phyloP scores from a whole-genome alignment of 30 jellyfish, hydroid and myxozoan genomes.

The Aurelia aurita complex sp. Pacific region DNA sequence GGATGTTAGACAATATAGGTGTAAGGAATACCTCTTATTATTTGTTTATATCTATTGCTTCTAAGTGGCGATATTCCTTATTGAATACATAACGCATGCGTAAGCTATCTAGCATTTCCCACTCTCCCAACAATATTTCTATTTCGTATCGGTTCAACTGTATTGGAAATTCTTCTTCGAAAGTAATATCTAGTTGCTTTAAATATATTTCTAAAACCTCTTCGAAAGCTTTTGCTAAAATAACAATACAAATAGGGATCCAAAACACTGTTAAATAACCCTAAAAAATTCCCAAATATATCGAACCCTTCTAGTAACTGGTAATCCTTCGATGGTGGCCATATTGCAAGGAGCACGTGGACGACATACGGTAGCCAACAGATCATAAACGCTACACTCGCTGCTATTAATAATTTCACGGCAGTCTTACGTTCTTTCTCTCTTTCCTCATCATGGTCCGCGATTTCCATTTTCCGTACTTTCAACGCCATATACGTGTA shows the following conservation, averaged over 20 bases:
- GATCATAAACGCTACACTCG: slow-evolving; percentile 34
- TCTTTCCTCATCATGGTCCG: slow-evolving; percentile 37
- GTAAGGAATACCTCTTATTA: too few species aligned
- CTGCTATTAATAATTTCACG: slow-evolving; percentile 40
- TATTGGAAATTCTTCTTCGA: not conserved
- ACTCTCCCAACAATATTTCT: not conserved
- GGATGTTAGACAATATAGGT: too few species aligned
- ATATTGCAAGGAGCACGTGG: slow-evolving; percentile 29
- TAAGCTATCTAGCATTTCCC: too few species aligned
- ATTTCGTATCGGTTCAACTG: slow-evolving; percentile 16
- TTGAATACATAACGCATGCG: too few species aligned
- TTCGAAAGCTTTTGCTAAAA: slow-evolving; percentile 48
- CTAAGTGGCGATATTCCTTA: too few species aligned
- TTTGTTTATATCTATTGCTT: too few species aligned
- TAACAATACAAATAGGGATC: slow-evolving; percentile 62
- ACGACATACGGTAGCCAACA: slow-evolving; percentile 65
- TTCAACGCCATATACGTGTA: slow-evolving; percentile 38
- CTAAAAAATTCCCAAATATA: slow-evolving; percentile 47
- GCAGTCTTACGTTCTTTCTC: slow-evolving; percentile 47
- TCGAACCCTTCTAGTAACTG: slow-evolving; percentile 43
- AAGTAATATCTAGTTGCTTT: slow-evolving; percentile 18
- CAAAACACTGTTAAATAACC: slow-evolving; percentile 56
- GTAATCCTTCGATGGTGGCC: slow-evolving; percentile 54
- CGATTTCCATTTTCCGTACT: slow-evolving; percentile 16
- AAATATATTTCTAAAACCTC: slow-evolving; percentile 46